A percentile compares a stretch with the other conserved stretches of the same genome.
These are phyloP conservation scores for Wasmannia auropunctata DNA, from an alignment of 1,140 invertebrate genomes.

Conservation along the genomic window DNA sequence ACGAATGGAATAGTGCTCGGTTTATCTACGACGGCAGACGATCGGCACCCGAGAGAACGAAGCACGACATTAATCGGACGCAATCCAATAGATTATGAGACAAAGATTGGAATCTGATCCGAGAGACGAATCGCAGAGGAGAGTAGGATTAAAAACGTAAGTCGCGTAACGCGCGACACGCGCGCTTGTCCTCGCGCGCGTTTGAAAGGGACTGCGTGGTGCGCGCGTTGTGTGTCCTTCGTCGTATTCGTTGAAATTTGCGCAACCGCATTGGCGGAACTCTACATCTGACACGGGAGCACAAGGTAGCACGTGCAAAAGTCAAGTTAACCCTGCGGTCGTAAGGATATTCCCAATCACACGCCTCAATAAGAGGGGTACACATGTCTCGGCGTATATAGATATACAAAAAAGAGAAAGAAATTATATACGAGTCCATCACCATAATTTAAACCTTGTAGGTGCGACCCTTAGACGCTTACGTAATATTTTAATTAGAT, in stretches of 20 bases:
- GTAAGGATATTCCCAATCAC: not conserved
- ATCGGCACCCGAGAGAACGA: not conserved
- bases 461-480: not conserved
- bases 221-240: conserved; percentile 70
- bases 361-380: not conserved
- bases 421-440: not conserved
- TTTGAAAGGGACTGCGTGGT: conserved; percentile 69
- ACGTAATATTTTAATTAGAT: not conserved
- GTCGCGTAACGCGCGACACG: conserved; percentile 36
- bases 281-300: conserved; percentile 46
- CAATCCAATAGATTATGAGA: too few species aligned
- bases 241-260: conserved; percentile 73
- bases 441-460: not conserved
- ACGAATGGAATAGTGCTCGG: not conserved
- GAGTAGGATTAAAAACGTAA: conserved; percentile 59
- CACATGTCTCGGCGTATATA: not conserved
- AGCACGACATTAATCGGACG: not conserved
- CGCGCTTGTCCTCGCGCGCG: conserved; percentile 65
- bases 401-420: not conserved
- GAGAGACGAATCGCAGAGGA: not conserved
- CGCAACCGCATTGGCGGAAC: conserved; percentile 51
- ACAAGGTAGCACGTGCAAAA: conserved; percentile 50
- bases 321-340: conserved; percentile 21
- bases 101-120: not conserved
- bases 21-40: not conserved